phyloP scores from a whole-genome alignment of 2,113 vertebrate species.

The Pantherophis guttatus region DNA sequence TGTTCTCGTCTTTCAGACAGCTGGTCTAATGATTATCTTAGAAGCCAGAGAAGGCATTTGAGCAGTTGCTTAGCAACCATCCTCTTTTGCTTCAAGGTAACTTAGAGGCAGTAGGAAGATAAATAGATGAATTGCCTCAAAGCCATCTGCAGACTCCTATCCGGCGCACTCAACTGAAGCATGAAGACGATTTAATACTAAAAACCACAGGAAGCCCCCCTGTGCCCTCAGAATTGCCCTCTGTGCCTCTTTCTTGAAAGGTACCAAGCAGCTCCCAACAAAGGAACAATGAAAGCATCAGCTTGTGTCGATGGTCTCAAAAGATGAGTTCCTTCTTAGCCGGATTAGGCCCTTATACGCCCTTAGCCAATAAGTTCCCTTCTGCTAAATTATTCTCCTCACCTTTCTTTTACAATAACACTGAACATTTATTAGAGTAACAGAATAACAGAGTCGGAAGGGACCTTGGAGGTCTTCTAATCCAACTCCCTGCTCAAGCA shows the following conservation, averaged over 20 bases:
- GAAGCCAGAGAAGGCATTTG: neutral
- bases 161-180: neutral
- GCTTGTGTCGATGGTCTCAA: neutral
- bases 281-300: neutral
- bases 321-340: neutral
- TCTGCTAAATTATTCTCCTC: neutral
- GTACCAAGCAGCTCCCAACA: neutral
- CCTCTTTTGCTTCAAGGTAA: neutral
- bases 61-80: constrained; percentile 7
- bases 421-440: neutral
- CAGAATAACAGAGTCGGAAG: neutral
- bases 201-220: neutral
- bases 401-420: neutral
- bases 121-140: neutral
- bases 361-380: neutral
- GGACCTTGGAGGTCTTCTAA: neutral
- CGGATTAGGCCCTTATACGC: neutral
- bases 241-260: neutral
- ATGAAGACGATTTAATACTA: neutral
- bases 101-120: neutral
- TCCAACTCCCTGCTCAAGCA: neutral
- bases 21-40: neutral
- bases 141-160: neutral
- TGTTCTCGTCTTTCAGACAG: neutral
- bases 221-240: neutral